Evolutionary conservation across 2,888 invertebrate species (phyloP).

Genomic region (Mystacides longicornis): DNA sequence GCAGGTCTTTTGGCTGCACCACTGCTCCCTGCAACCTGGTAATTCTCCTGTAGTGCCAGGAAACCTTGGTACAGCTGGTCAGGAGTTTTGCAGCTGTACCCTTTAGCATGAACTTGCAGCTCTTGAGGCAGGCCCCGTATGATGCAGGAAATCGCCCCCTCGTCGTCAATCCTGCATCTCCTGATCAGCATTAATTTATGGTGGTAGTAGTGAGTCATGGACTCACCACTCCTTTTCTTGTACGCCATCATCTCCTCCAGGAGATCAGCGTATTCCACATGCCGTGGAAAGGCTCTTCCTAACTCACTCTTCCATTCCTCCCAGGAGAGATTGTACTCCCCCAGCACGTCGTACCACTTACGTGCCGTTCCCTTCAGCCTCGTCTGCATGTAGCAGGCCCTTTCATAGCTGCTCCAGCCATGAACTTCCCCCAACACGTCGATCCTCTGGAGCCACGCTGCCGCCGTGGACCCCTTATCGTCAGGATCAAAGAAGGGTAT

Average conservation of each 20-base stretch:
- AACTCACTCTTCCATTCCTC: constrained; percentile 28
- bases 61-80: too few species aligned
- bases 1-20: too few species aligned
- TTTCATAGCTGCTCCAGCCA: constrained; percentile 24
- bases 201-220: constrained; percentile 31
- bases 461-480: too few species aligned
- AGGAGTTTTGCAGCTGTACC: too few species aligned
- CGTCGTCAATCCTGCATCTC: too few species aligned
- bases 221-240: constrained; percentile 27
- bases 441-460: constrained; percentile 29
- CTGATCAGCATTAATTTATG: too few species aligned
- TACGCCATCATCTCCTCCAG: constrained; percentile 29
- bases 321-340: constrained; percentile 28
- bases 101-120: too few species aligned
- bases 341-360: constrained; percentile 28
- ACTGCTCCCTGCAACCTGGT: too few species aligned
- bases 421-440: constrained; percentile 29
- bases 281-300: constrained; percentile 27
- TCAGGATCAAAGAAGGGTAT: constrained; percentile 4
- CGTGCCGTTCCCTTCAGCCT: constrained; percentile 27
- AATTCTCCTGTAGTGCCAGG: too few species aligned
- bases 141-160: too few species aligned
- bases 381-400: constrained; percentile 16
- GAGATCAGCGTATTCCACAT: constrained; percentile 28
- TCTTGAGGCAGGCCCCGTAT: too few species aligned